Percentiles rank a stretch among this genome's conserved stretches.
phyloP scores from a whole-genome alignment of 1,140 invertebrate genomes.

The Asobara japonica region DNA sequence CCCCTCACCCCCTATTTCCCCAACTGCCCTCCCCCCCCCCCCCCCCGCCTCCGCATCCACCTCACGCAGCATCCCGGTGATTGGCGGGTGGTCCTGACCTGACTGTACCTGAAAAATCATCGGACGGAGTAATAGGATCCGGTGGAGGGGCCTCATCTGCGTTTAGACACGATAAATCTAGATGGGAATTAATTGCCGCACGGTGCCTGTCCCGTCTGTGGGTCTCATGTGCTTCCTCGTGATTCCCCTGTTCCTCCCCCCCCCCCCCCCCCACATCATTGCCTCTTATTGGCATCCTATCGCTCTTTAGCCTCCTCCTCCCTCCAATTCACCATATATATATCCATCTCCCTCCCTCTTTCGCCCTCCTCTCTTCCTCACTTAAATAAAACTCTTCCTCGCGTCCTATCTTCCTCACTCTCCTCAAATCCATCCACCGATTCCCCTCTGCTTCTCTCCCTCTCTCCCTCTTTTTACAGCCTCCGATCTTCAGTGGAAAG shows the following conservation, averaged over 20 bases:
- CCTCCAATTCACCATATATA: too few relatives aligned
- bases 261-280: neutral
- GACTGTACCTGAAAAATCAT: slow-evolving; percentile 40
- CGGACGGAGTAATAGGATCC: slow-evolving; percentile 48
- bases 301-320: too few relatives aligned
- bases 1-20: too few relatives aligned
- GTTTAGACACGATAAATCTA: slow-evolving; percentile 62
- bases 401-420: too few relatives aligned
- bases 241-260: slow-evolving; percentile 6
- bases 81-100: slow-evolving; percentile 20
- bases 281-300: neutral
- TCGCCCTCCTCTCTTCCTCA: too few relatives aligned
- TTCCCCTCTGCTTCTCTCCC: neutral
- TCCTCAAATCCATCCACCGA: too few relatives aligned
- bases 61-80: too few relatives aligned
- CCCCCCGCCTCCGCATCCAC: too few relatives aligned
- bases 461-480: neutral
- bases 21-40: too few relatives aligned
- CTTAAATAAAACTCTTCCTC: too few relatives aligned
- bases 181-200: slow-evolving; percentile 62
- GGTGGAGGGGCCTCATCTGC: slow-evolving; percentile 38
- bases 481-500: neutral
- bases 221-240: slow-evolving; percentile 37
- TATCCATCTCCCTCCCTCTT: too few relatives aligned
- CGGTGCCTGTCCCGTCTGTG: slow-evolving; percentile 48